phyloP scores from a whole-genome alignment of 2,797 vertebrate genomes.

The Vultur gryphus region DNA sequence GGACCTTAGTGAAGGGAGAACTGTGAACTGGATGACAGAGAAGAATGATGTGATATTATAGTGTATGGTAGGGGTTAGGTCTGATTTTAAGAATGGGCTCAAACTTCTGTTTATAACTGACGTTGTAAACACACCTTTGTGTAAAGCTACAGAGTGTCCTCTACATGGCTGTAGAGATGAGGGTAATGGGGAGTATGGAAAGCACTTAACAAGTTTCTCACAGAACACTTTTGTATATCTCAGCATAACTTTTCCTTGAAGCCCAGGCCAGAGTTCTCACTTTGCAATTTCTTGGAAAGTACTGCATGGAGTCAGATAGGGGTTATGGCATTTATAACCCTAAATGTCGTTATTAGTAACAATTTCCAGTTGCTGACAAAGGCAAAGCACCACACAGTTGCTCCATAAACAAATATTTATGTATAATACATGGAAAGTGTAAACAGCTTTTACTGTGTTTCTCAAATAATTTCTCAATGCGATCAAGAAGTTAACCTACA shows the following conservation, averaged over 20 bases:
- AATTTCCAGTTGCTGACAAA: slow-evolving; percentile 62
- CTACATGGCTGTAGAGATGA: neutral
- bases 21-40: neutral
- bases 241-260: slow-evolving; percentile 50
- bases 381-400: slow-evolving; percentile 48
- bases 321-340: slow-evolving; percentile 56
- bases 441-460: slow-evolving; percentile 56
- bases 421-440: slow-evolving; percentile 32
- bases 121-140: neutral
- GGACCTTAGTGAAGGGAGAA: neutral
- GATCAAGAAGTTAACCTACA: slow-evolving; percentile 59
- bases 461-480: slow-evolving; percentile 52
- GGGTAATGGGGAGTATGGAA: neutral
- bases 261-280: slow-evolving; percentile 46
- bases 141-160: neutral
- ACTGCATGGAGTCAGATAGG: slow-evolving; percentile 30
- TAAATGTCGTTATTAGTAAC: slow-evolving; percentile 32
- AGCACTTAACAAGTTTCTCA: slow-evolving; percentile 21
- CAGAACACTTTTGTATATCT: slow-evolving; percentile 11
- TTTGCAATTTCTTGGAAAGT: slow-evolving; percentile 61
- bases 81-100: neutral
- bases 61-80: neutral
- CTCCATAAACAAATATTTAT: slow-evolving; percentile 67
- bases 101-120: neutral
- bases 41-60: neutral